Evolutionary conservation across 2,888 invertebrate genomes (phyloP).

Genomic region (Perizoma flavofasciatum): DNA sequence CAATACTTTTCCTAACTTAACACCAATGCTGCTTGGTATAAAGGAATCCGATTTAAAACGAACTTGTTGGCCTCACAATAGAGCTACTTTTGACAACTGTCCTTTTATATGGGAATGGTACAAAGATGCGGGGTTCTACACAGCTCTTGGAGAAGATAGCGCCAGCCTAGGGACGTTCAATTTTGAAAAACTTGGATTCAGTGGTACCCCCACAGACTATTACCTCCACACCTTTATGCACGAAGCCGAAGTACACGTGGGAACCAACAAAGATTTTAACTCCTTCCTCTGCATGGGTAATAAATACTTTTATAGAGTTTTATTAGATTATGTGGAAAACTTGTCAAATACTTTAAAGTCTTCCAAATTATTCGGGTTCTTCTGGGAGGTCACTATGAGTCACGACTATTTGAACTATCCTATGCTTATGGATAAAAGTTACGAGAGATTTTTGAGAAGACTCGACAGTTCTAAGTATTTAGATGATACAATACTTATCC

Average conservation of each 20-base stretch:
- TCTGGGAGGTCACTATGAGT: slow-evolving; percentile 92
- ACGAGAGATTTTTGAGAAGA: slow-evolving; percentile 82
- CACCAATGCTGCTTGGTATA: slow-evolving; percentile 90
- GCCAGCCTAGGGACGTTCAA: slow-evolving; percentile 91
- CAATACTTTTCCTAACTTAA: slow-evolving; percentile 96
- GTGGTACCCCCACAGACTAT: slow-evolving; percentile 92
- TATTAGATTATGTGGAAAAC: slow-evolving; percentile 88
- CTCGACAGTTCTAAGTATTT: slow-evolving; percentile 81
- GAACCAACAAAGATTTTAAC: slow-evolving; percentile 86
- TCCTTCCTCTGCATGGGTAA: slow-evolving; percentile 88
- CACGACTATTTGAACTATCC: slow-evolving; percentile 94
- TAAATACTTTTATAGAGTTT: slow-evolving; percentile 86
- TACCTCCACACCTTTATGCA: slow-evolving; percentile 90
- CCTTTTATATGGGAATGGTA: slow-evolving; percentile 93
- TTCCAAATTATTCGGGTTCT: slow-evolving; percentile 90
- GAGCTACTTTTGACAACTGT: slow-evolving; percentile 89
- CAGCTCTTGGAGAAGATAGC: slow-evolving; percentile 93
- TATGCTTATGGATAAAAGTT: slow-evolving; percentile 87
- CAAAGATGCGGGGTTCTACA: slow-evolving; percentile 88
- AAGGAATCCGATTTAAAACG: slow-evolving; percentile 85
- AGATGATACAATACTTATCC: slow-evolving; percentile 87
- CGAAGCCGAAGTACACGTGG: slow-evolving; percentile 87
- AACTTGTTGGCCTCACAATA: slow-evolving; percentile 85
- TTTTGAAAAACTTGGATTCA: slow-evolving; percentile 90
- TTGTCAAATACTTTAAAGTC: slow-evolving; percentile 84